Evolutionary conservation across 2,888 invertebrate genomes (phyloP), one percentile per base, ranked within the genome.

Genomic region (Pterostichus madidus): DNA sequence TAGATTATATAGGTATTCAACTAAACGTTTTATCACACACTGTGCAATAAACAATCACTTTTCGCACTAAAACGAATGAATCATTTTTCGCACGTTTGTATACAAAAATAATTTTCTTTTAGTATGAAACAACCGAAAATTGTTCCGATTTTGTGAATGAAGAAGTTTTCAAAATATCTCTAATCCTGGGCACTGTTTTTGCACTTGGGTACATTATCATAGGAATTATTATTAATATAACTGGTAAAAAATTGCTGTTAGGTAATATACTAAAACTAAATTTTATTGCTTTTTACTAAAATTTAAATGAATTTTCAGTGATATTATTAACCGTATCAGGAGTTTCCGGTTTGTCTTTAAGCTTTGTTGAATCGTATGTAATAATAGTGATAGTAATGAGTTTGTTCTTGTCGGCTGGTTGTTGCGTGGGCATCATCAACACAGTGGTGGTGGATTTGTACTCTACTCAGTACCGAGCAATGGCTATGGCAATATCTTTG

Each of bases 191-290:
- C 13, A 84, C 86, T 11, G 85, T 86, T 7, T 87, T 88, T 56
- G 88, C 87, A 6, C 17, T 87, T 3, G 86, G 87, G 5, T 90
- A 90, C 84, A 85, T 90, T 32, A 77, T 87, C 13, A 87, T 88
- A 15, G 90, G 89, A 6, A 83, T 86, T 35, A 78, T 90, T 5
- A 89, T 93, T 17, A 91, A 92, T 84, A 84, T 88, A 0, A 85
- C 91, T 0, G 94, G 94, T 31, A 94, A 94, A 87, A 93, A 93
- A 87, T 88, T 89, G 53, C 90, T 93, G 81, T 88, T 93, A n/a
- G 87, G 93, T 86, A 88, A 44, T 73, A 11, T 31, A 44, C 46
- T 31, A 6, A 39, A 39, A 39, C 39, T 39, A 3, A 76, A 11
- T 15, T 49, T 49, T 11, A 52, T 24, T 24, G 1, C 3, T 24